phyloP scores from a whole-genome alignment of 2,797 vertebrate genomes.

The Gymnopithys bicolor region DNA sequence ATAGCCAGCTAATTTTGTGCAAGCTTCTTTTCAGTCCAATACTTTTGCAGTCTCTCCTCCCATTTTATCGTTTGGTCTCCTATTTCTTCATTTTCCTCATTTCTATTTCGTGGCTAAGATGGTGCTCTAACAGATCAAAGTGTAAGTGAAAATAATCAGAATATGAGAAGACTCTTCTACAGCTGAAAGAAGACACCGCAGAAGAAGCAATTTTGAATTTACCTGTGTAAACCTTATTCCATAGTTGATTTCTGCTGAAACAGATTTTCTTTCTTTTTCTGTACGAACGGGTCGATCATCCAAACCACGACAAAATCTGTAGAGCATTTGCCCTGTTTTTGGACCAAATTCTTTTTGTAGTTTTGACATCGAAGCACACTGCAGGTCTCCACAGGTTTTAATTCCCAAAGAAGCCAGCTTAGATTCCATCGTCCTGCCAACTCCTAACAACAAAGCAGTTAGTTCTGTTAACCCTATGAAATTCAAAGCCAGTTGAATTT shows the following conservation, averaged over 20 bases:
- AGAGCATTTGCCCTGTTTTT: conserved; percentile 93
- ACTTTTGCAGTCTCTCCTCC: conserved; percentile 43
- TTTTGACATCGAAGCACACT: conserved; percentile 88
- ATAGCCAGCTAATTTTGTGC: conserved; percentile 58
- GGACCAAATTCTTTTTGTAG: conserved; percentile 96
- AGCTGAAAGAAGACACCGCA: neutral
- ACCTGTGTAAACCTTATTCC: conserved; percentile 95
- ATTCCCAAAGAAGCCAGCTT: conserved; percentile 89
- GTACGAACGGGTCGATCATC: conserved; percentile 94
- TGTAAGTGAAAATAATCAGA: conserved; percentile 50
- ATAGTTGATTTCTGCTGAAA: conserved; percentile 99
- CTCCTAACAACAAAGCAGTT: conserved; percentile 81
- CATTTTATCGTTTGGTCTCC: conserved; percentile 46
- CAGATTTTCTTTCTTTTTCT: conserved; percentile 95
- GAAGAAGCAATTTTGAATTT: conserved; percentile 1
- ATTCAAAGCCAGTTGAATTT: neutral
- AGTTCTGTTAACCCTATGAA: conserved; percentile 4
- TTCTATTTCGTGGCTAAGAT: conserved; percentile 36
- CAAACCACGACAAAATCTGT: conserved; percentile 94
- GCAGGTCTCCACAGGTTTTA: conserved; percentile 93
- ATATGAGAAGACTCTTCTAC: neutral
- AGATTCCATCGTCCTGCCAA: conserved; percentile 91
- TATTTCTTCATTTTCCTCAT: conserved; percentile 47
- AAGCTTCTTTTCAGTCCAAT: conserved; percentile 47
- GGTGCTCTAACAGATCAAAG: conserved; percentile 41